Evolutionary conservation across 2,888 invertebrate genomes (phyloP).

Genomic region (Leptinotarsa tumamoca): DNA sequence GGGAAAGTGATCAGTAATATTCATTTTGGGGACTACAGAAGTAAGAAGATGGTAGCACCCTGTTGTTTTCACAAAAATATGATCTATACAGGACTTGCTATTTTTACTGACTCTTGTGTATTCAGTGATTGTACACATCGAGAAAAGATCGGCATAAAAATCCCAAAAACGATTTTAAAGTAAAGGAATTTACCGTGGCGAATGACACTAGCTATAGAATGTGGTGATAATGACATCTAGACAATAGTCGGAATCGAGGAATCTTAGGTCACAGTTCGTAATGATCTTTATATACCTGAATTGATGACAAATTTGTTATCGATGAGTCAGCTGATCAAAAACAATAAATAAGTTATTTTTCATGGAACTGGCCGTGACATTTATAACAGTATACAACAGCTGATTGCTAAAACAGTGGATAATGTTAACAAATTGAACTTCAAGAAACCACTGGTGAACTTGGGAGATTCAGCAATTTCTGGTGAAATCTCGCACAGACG

Average conservation of each 20-base stretch:
- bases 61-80: too few species aligned
- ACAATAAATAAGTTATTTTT: slow-evolving; percentile 46
- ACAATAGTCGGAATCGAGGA: slow-evolving; percentile 21
- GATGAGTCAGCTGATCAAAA: slow-evolving; percentile 48
- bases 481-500: slow-evolving; percentile 37
- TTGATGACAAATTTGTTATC: slow-evolving; percentile 50
- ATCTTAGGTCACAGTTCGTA: slow-evolving; percentile 37
- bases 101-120: too few species aligned
- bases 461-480: slow-evolving; percentile 18
- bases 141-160: slow-evolving; percentile 39
- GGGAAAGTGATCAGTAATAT: too few species aligned
- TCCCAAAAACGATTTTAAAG: slow-evolving; percentile 23
- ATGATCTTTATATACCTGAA: slow-evolving; percentile 47
- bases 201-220: slow-evolving; percentile 43
- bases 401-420: slow-evolving; percentile 32
- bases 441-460: slow-evolving; percentile 20
- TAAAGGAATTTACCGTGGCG: slow-evolving; percentile 44
- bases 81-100: too few species aligned
- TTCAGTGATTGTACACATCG: slow-evolving; percentile 15
- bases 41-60: too few species aligned
- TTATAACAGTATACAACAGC: slow-evolving; percentile 38
- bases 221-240: slow-evolving; percentile 46
- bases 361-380: slow-evolving; percentile 45
- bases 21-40: too few species aligned
- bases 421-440: slow-evolving; percentile 47